Evolutionary conservation across 2,113 vertebrate species (phyloP), one percentile per base, ranked within the genome.

Genomic region (Pavo muticus): DNA sequence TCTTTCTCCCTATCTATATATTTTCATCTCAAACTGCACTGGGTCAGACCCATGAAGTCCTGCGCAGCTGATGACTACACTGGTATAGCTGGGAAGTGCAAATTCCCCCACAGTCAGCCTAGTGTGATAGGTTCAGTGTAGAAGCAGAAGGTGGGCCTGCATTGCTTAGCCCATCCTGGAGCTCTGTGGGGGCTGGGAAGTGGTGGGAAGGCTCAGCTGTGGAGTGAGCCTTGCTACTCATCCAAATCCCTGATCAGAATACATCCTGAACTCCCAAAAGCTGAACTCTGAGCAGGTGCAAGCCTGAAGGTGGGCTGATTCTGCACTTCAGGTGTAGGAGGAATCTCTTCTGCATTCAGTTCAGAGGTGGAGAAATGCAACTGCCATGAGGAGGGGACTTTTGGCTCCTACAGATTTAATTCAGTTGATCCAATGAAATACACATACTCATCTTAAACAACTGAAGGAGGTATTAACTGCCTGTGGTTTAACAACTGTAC

Each of bases 401-500:
- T 93, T 40, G 87, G 93, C 80, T 93, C 86, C 90, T 84, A 87
- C 57, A 59, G 83, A 75, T 81, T 93, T 96, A 63, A 63, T 94
- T 95, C 80, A 69, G 80, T 88, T 76, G 88, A 81, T 95, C 88
- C 88, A 87, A 67, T 91, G 83, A 96, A 95, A 96, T 91, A 96
- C 95, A 94, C 90, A 86, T 90, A 90, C 92, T 91, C 25, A 42
- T 87, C 94, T 86, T 80, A 94, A 93, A 95, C 95, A 95, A 96
- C 64, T 95, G 90, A 90, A 93, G 92, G 87, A 95, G 93, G 91
- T 94, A 96, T 96, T 97, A 95, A 96, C 91, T 96, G 95, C 94
- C 95, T 95, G 93, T 91, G 93, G 93, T 95, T 97, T 96, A 94
- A 95, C 95, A 95, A 97, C 94, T 93, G 93, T 95, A 96, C 87